These are phyloP conservation scores for Oceanites oceanicus DNA, from an alignment of 2,113 vertebrate genomes.

Conservation along the genomic window DNA sequence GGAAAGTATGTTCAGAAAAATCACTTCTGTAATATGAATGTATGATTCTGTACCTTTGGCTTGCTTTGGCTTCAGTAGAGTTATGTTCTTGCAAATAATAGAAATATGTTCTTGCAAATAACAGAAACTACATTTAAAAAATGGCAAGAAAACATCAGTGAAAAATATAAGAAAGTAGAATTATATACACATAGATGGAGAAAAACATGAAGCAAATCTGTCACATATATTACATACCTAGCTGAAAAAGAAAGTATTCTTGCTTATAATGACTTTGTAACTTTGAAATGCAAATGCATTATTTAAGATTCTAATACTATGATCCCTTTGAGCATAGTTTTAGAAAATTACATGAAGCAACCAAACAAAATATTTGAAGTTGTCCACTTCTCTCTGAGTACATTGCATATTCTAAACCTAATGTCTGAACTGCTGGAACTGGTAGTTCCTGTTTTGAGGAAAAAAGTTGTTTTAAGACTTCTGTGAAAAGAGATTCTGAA, in stretches of 20 bases:
- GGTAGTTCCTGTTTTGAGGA: conserved; percentile 27
- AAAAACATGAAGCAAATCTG: background rate
- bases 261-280: background rate
- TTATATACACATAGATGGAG: background rate
- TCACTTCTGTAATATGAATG: background rate
- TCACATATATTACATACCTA: background rate
- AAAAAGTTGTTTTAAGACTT: background rate
- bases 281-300: background rate
- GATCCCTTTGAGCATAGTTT: background rate
- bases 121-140: background rate
- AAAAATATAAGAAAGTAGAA: background rate
- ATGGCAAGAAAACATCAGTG: background rate
- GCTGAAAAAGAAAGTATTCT: background rate
- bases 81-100: background rate
- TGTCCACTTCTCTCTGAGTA: background rate
- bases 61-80: background rate
- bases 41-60: background rate
- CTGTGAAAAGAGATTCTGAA: background rate
- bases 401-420: background rate
- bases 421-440: background rate
- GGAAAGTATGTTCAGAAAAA: background rate
- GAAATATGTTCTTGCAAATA: background rate
- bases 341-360: background rate
- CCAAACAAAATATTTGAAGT: background rate
- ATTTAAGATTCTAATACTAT: background rate